These are phyloP conservation scores for Heteronetta atricapilla DNA, from an alignment of 2,113 vertebrate genomes.

Conservation along the genomic window DNA sequence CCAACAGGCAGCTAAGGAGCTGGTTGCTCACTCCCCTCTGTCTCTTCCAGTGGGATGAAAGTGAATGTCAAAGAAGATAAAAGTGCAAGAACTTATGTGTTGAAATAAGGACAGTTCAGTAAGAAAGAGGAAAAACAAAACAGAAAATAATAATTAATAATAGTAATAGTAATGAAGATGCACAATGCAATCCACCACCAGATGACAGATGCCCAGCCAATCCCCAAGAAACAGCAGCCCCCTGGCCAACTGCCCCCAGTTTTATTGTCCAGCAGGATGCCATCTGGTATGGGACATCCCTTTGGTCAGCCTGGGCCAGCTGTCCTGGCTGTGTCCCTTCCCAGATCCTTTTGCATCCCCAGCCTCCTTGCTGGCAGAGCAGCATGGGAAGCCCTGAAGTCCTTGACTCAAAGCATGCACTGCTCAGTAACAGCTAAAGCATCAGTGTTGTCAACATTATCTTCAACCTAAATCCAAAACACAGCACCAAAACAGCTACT, in stretches of 20 bases:
- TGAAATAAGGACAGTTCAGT: neutral
- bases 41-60: neutral
- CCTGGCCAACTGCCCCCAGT: neutral
- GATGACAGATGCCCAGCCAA: neutral
- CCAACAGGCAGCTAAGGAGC: neutral
- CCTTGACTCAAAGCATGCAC: neutral
- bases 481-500: neutral
- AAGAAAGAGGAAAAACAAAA: neutral
- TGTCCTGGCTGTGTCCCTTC: neutral
- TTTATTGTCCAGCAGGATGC: neutral
- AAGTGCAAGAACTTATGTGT: neutral
- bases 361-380: neutral
- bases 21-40: neutral
- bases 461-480: neutral
- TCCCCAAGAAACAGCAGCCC: no score
- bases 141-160: neutral
- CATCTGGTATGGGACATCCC: neutral
- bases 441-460: neutral
- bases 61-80: neutral
- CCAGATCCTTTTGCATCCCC: neutral
- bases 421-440: neutral
- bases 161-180: no score
- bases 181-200: neutral
- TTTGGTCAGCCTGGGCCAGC: no score
- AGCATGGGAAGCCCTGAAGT: neutral